Evolutionary conservation across 1,140 invertebrate genomes (phyloP).

Genomic region (Philotrypesis tridentata): DNA sequence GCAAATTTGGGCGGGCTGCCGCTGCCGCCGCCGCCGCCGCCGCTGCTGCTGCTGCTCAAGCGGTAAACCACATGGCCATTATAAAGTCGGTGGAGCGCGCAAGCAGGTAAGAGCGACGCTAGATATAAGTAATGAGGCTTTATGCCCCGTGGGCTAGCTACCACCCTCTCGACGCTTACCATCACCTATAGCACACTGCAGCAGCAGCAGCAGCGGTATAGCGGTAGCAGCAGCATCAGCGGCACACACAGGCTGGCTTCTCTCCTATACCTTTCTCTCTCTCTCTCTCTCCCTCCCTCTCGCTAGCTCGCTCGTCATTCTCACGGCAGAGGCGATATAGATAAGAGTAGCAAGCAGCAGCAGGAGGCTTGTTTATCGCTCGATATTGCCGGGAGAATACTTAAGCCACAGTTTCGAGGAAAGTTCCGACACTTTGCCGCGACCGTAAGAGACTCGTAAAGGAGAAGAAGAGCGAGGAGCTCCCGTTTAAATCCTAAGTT

Average conservation of each 20-base stretch:
- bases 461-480: slow-evolving; percentile 41
- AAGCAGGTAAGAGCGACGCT: neutral
- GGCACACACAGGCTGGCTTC: too few relatives aligned
- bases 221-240: too few relatives aligned
- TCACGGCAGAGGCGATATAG: neutral
- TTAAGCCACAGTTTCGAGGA: slow-evolving; percentile 47
- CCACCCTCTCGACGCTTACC: slow-evolving; percentile 7
- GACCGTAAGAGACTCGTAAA: slow-evolving; percentile 54
- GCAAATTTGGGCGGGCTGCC: slow-evolving; percentile 39
- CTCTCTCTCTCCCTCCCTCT: too few relatives aligned
- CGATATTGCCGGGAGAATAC: slow-evolving; percentile 53
- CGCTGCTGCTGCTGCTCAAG: neutral
- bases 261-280: too few relatives aligned
- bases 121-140: slow-evolving; percentile 53
- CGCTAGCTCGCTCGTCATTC: neutral
- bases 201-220: too few relatives aligned
- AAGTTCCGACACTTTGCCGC: slow-evolving; percentile 49
- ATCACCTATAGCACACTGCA: neutral
- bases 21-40: too few relatives aligned
- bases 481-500: slow-evolving; percentile 61
- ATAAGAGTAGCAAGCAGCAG: slow-evolving; percentile 5
- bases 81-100: slow-evolving; percentile 26
- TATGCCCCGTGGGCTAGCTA: slow-evolving; percentile 14
- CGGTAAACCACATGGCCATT: slow-evolving; percentile 48
- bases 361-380: slow-evolving; percentile 54